Evolutionary conservation across 2,113 vertebrate species (phyloP), one percentile per base, ranked within the genome.

Genomic region (Nanorana parkeri): DNA sequence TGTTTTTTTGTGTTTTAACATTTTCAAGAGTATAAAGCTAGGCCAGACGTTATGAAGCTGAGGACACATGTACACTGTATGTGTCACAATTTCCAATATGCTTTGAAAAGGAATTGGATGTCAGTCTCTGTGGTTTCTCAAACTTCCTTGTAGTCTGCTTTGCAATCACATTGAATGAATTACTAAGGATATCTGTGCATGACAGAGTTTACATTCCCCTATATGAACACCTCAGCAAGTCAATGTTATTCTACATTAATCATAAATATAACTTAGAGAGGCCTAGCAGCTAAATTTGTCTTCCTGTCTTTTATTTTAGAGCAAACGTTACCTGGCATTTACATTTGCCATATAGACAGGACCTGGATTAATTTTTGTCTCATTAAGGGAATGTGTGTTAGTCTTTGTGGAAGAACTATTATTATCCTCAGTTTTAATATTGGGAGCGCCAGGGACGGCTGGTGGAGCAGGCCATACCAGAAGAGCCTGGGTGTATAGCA

Each of bases 51-150:
- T 55, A 24, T 36, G 28, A 68, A 78, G 17, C 23, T 29, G 47
- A 16, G 51, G 67, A 29, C 21, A 32, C 16, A 21, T 29, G 28
- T 68, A 55, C n/a, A 28, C 23, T 54, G 76, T 17, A 28, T 66
- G 20, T 67, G 77, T 58, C 64, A 56, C 55, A 58, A n/a, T 79
- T 68, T 79, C 47, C 52, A 36, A 24, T 24, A 36, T 15, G 11
- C 24, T 66, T 60, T 26, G 32, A 11, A 56, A 24, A 60, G 21
- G 52, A 29, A 61, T 24, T 5, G 24, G 4, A 47, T 19, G 8
- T 60, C 73, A 52, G 4, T 51, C 60, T 52, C 60, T 77, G 75
- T 26, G 61, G 60, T 63, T 64, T 60, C 41, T 61, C 29, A 61
- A 75, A 19, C 11, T 16, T 75, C 28, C 20, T 75, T 56, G 11